Evolutionary conservation across 1,140 invertebrate species (phyloP).

Genomic region (Bilobella aurantiaca): DNA sequence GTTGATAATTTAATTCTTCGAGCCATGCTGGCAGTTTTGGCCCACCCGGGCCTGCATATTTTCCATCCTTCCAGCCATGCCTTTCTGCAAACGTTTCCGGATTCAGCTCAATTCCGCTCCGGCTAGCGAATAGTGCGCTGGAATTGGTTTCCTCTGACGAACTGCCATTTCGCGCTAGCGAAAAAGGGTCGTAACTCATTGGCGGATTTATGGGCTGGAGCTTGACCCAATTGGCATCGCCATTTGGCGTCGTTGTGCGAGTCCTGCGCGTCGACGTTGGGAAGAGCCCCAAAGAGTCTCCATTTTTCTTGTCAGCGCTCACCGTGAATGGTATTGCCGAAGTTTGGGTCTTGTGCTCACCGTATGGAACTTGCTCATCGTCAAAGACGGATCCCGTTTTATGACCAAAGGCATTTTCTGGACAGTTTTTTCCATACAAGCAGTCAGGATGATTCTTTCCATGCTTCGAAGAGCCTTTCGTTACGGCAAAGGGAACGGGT

Average conservation of each 20-base stretch:
- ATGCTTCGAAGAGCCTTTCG: not conserved
- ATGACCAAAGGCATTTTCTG: not conserved
- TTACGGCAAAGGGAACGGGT: not conserved
- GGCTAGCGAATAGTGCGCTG: constrained; percentile 18
- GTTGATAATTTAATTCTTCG: constrained; percentile 24
- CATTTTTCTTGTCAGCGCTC: not conserved
- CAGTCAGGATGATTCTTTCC: not conserved
- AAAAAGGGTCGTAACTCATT: constrained; percentile 24
- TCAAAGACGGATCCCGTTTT: not conserved
- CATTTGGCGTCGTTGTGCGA: constrained; percentile 8
- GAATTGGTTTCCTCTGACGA: not conserved
- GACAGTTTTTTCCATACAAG: constrained; percentile 17
- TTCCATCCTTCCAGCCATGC: constrained; percentile 22
- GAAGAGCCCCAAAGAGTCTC: not conserved
- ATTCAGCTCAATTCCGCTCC: constrained; percentile 25
- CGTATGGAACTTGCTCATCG: not conserved
- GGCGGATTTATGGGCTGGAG: constrained; percentile 19
- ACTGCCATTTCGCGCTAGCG: not conserved
- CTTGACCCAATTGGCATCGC: constrained; percentile 26
- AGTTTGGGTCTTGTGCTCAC: not conserved
- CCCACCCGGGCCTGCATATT: not conserved
- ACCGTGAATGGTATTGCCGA: not conserved
- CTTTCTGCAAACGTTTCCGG: constrained; percentile 32
- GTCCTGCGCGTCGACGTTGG: not conserved
- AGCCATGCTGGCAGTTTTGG: constrained; percentile 27